Evolutionary conservation across 2,888 invertebrate genomes (phyloP).

Genomic region (Capitulum mitella): DNA sequence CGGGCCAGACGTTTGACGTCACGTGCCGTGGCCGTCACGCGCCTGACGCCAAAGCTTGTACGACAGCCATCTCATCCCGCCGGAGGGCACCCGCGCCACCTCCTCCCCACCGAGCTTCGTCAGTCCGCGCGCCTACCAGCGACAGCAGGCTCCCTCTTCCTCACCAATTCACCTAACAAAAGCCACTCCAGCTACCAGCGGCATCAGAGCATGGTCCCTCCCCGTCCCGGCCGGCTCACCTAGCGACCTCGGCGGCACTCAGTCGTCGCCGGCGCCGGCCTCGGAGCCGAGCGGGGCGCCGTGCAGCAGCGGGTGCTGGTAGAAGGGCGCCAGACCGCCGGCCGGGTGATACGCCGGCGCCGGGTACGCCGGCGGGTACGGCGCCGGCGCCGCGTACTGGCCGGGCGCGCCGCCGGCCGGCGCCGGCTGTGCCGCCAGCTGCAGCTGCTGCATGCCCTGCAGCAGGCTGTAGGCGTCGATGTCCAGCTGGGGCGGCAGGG

Average conservation of each 20-base stretch:
- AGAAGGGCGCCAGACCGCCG: neutral
- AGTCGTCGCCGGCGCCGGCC: neutral
- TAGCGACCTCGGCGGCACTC: neutral
- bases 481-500: neutral
- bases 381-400: neutral
- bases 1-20: too few relatives aligned
- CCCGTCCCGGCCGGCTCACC: too few relatives aligned
- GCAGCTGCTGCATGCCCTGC: conserved; percentile 23
- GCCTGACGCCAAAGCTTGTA: too few relatives aligned
- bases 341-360: neutral
- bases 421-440: neutral
- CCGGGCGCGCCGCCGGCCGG: neutral
- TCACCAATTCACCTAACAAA: too few relatives aligned
- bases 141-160: too few relatives aligned
- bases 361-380: neutral
- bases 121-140: too few relatives aligned
- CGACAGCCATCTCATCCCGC: too few relatives aligned
- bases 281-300: neutral
- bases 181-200: too few relatives aligned
- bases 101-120: too few relatives aligned
- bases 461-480: neutral
- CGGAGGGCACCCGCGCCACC: too few relatives aligned
- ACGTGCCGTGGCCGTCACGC: too few relatives aligned
- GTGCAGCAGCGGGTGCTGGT: neutral
- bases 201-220: too few relatives aligned